phyloP scores from a whole-genome alignment of 2,888 invertebrate genomes.

The Cephus nigrinus region DNA sequence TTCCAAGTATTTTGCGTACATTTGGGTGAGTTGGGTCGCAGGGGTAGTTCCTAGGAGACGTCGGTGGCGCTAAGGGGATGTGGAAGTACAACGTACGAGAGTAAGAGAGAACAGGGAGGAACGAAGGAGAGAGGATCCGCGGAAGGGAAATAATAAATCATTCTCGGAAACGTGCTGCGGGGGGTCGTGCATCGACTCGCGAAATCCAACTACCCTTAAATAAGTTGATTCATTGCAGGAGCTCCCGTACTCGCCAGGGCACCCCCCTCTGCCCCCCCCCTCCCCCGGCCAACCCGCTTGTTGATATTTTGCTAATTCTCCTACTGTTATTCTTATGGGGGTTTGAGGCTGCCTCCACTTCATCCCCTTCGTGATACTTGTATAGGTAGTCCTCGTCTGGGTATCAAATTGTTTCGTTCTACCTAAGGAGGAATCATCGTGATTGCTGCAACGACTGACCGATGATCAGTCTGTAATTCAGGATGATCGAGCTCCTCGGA shows the following conservation, averaged over 20 bases:
- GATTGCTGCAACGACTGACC: background rate
- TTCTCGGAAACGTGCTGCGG: conserved; percentile 42
- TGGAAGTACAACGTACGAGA: conserved; percentile 21
- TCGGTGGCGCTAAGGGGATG: conserved; percentile 18
- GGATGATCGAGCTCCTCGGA: too few species aligned
- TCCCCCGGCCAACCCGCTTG: conserved; percentile 28
- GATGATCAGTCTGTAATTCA: background rate
- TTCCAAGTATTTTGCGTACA: conserved; percentile 54
- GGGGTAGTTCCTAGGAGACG: conserved; percentile 26
- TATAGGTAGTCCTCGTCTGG: background rate
- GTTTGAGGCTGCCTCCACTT: background rate
- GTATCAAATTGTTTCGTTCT: background rate
- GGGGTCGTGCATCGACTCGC: conserved; percentile 64
- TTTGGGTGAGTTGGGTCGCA: conserved; percentile 40
- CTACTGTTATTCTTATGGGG: conserved; percentile 38
- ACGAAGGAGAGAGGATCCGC: conserved; percentile 35
- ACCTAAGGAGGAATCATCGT: background rate
- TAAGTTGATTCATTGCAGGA: conserved; percentile 64
- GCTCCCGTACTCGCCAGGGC: conserved; percentile 43
- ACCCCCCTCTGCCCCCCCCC: conserved; percentile 14
- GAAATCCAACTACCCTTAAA: conserved; percentile 66
- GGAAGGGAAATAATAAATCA: conserved; percentile 56
- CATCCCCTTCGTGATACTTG: background rate
- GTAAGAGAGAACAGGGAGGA: conserved; percentile 23
- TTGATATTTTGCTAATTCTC: conserved; percentile 60